Evolutionary conservation across 2,888 invertebrate species (phyloP), one percentile per base, ranked within the genome.

Genomic region (Ophraella communa): DNA sequence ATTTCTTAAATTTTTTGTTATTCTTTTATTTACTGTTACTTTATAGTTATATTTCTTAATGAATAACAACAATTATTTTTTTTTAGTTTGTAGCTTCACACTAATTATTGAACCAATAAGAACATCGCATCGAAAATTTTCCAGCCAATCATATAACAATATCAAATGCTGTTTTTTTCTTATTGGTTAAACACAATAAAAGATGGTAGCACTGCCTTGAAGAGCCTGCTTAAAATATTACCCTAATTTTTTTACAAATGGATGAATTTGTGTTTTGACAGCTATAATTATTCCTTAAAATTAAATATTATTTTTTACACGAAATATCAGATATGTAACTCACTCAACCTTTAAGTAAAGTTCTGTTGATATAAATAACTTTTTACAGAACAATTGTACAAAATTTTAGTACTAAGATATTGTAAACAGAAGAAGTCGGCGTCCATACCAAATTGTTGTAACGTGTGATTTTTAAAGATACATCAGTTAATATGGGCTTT

Each of bases 381-480:
- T 42, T 42, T 39, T 23, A 14, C 17, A 23, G 23, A 24, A 10
- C 39, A 42, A 42, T 14, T 17, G 4, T 54, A 7, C 4, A 14
- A 54, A 10, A 21, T 39, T n/a, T 47, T 33, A 18, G 18, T 11
- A n/a, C 8, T 47, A 7, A 33, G 14, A 14, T 21, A 57, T 21
- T 45, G 20, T 21, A 45, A 45, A 45, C 20, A 21, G 21, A 21
- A 45, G n/a, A 21, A 21, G 30, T 57, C 57, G 57, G 57, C 57
- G 57, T 57, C 57, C 47, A 45, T 57, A 57, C 47, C 30, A 57
- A 57, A 47, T 35, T 20, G 35, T 14, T 56, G 33, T 45, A 57
- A 57, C 57, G 57, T 57, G 57, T 57, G 14, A 47, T 47, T 47
- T 33, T 21, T 30, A 47, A 20, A 47, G 33, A 57, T 45, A 45